A percentile compares a stretch with the other conserved stretches of the same genome.
Evolutionary conservation across 2,888 invertebrate genomes (phyloP).

Genomic region (Philhelius pedissequus): DNA sequence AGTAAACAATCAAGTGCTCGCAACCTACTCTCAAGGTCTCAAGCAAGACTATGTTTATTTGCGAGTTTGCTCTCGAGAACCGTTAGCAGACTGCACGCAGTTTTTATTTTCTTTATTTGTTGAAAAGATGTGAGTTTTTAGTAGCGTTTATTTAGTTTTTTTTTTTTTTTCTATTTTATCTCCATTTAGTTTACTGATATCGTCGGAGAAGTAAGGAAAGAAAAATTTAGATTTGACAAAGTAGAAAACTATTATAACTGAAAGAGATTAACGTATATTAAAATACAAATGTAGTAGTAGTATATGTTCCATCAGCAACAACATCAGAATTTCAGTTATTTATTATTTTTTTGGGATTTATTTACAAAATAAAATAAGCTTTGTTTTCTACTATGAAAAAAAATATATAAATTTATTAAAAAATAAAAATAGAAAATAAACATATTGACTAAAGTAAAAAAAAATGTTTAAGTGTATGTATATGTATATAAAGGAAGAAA

Average conservation of each 20-base stretch:
- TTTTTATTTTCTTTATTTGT: no score
- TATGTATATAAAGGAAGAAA: conserved; percentile 30
- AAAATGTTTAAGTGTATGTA: conserved; percentile 15
- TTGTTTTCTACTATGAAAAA: neutral
- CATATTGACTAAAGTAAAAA: conserved; percentile 23
- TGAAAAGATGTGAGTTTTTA: neutral
- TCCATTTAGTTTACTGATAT: neutral
- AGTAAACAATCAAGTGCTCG: no score
- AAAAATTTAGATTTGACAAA: neutral
- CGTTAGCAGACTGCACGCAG: no score
- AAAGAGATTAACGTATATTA: neutral
- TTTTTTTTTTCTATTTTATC: neutral
- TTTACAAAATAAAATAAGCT: conserved; percentile 2
- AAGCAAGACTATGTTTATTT: no score
- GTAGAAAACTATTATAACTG: no score
- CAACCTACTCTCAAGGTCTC: no score
- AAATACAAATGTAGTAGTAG: neutral
- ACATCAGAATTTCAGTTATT: neutral
- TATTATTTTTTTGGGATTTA: neutral
- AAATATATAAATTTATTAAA: neutral
- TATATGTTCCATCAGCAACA: neutral
- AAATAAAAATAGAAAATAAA: neutral
- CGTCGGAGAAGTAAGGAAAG: neutral
- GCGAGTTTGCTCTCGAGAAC: no score
- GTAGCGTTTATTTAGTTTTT: neutral